Evolutionary conservation across 2,113 vertebrate species (phyloP), one percentile per base, ranked within the genome.

Genomic region (Sturnira hondurensis): DNA sequence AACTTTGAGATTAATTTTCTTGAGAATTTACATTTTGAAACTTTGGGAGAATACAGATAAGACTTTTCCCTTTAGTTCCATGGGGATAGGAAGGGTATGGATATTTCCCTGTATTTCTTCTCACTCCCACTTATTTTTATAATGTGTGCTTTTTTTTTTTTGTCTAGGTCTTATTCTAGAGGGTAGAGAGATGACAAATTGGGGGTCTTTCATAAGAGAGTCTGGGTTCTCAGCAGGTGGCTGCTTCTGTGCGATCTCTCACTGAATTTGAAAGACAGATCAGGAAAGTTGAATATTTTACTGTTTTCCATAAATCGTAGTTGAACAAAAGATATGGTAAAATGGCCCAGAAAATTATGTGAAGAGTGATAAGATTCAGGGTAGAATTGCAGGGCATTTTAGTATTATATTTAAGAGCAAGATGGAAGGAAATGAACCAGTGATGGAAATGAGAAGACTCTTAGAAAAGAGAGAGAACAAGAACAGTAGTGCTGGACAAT

Each of bases 31-130:
- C 0, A 45, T 36, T 84, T 87, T 77, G 83, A 86, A 2, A 94
- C 50, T 65, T 17, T 0, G 38, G 50, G 58, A 91, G 73, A 33
- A 20, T 4, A 7, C 61, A 50, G 26, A 41, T 19, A 36, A 56
- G 20, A 20, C 15, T 9, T 65, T 70, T 24, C 26, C n/a, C 8
- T 50, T 68, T 26, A 26, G 36, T 6, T 50, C 16, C 31, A 9
- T 0, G 0, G 10, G 2, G 11, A 22, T 26, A 15, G 12, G 43
- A 50, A 58, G 36, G 13, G 33, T 13, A 28, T 0, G 15, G 4
- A 3, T 1, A 3, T 15, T 9, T 7, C 43, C 11, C 4, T 24
- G 13, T 63, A 31, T 38, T 24, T 31, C 33, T 61, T 67, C 31
- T 81, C n/a, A n/a, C 5, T 47, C 9, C 36, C 8, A n/a, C 26